Percentiles rank a stretch among this genome's conserved stretches.
phyloP scores from a whole-genome alignment of 2,113 vertebrate genomes.

The Scatophagus argus region DNA sequence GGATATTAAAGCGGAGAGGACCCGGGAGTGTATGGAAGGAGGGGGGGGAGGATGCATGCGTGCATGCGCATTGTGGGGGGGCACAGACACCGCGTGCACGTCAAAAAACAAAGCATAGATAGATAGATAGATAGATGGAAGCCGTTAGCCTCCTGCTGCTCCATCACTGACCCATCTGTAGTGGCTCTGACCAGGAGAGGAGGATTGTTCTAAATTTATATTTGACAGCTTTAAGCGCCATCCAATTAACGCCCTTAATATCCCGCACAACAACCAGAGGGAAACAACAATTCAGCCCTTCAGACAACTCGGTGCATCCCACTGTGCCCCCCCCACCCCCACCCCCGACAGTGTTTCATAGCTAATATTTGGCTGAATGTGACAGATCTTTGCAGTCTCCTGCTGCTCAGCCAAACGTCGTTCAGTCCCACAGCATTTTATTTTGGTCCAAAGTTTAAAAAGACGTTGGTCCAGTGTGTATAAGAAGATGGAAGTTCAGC shows the following conservation, averaged over 20 bases:
- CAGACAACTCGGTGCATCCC: not conserved
- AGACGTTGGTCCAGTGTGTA: not conserved
- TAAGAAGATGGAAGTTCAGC: not conserved
- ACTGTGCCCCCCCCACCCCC: not conserved
- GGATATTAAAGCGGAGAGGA: slow-evolving; percentile 86
- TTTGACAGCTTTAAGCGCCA: slow-evolving; percentile 79
- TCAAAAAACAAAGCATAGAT: slow-evolving; percentile 27
- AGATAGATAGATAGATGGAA: not conserved
- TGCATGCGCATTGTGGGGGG: slow-evolving; percentile 30
- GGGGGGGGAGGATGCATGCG: slow-evolving; percentile 28
- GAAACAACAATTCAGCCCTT: not conserved
- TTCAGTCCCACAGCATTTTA: not conserved
- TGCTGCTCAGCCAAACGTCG: not conserved
- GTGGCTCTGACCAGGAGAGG: slow-evolving; percentile 56
- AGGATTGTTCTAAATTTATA: slow-evolving; percentile 67
- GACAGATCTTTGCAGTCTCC: not conserved
- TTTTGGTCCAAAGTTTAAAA: not conserved
- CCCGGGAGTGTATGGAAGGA: no score
- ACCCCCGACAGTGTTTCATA: not conserved
- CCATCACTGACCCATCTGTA: not conserved
- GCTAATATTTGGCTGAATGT: not conserved
- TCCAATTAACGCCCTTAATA: slow-evolving; percentile 77
- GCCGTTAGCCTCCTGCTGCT: slow-evolving; percentile 5
- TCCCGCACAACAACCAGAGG: slow-evolving; percentile 21
- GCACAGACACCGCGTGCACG: slow-evolving; percentile 13